Base-by-base conservation (phyloP, 2,888 invertebrate species). In the Pycnomerus fuliginosus region DNA sequence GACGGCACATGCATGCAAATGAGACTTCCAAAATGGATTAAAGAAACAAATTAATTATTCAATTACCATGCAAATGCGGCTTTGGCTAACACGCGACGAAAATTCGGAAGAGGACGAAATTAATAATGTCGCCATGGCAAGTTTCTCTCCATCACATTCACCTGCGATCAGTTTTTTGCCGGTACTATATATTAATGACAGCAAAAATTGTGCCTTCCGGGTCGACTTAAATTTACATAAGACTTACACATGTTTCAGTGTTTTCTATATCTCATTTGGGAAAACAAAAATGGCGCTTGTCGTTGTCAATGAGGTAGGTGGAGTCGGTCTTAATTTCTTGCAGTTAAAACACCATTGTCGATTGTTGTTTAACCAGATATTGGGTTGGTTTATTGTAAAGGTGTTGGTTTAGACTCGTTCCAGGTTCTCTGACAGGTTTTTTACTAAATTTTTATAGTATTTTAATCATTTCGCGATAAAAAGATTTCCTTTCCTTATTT, bases 31-130 rank as follows among this genome's bases (percentile, higher is more conserved):
- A 44, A 44, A 39, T 17, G 44, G 44, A 38, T 44, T 44, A 44
- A 39, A 32, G 34, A 42, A 46, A 22, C 27, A 27, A 33, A 47
- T 47, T 44, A 48, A 41, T 44, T 41, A 48, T 48, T 44, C 48
- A 48, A 48, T 48, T 48, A 47, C 34, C 24, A 50, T 50, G 50
- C 50, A 50, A 50, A 50, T 50, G 50, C 34, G 42, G 46, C 17
- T 31, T 38, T 27, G 12, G 22, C 13, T 24, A 37, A 42, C 46
- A 43, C 43, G 50, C 43, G 44, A 46, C 44, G 32, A 47, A 46
- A 50, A 47, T 47, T 43, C 42, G 34, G 29, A 37, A 44, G 37
- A 16, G 33, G 32, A 27, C 28, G 25, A 33, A 44, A 44, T 44
- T 32, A 32, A 43, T 43, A 20, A 25, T 37, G 23, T 34, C 15